phyloP scores from a whole-genome alignment of 2,888 invertebrate genomes.

The Parapristionchus giblindavisi region DNA sequence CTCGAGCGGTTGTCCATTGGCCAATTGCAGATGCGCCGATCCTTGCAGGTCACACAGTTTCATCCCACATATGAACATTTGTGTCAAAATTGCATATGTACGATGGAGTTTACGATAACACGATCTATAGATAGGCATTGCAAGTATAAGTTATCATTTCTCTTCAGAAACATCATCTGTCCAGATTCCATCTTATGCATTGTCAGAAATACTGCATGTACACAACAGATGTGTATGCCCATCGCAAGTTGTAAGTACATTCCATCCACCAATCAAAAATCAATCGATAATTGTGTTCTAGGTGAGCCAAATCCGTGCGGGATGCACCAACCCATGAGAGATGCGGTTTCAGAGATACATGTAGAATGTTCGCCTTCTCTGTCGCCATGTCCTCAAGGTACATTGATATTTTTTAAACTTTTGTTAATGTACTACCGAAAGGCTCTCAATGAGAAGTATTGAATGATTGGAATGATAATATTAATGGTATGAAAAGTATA shows the following conservation, averaged over 20 bases:
- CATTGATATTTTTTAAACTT: too few species aligned
- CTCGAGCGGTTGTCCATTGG: slow-evolving; percentile 47
- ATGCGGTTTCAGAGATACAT: background rate
- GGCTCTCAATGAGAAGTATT: too few species aligned
- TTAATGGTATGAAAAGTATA: too few species aligned
- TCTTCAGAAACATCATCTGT: slow-evolving; percentile 10
- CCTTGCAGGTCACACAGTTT: slow-evolving; percentile 40
- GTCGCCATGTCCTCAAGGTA: background rate
- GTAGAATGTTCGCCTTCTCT: slow-evolving; percentile 19
- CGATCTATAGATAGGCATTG: too few species aligned
- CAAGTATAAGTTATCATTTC: slow-evolving; percentile 21
- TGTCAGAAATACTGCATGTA: slow-evolving; percentile 9
- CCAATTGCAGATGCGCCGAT: slow-evolving; percentile 49
- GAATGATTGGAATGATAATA: too few species aligned
- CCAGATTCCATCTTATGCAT: background rate
- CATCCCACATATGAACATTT: background rate
- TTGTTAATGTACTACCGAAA: too few species aligned
- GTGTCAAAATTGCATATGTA: background rate
- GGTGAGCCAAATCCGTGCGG: slow-evolving; percentile 19
- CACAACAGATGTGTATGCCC: slow-evolving; percentile 19
- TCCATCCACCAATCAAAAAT: background rate
- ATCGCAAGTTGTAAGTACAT: background rate
- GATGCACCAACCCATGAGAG: background rate
- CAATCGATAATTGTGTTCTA: background rate
- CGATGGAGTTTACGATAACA: too few species aligned